Evolutionary conservation across 1,140 invertebrate species (phyloP), one percentile per base, ranked within the genome.

Genomic region (Achroia grisella): DNA sequence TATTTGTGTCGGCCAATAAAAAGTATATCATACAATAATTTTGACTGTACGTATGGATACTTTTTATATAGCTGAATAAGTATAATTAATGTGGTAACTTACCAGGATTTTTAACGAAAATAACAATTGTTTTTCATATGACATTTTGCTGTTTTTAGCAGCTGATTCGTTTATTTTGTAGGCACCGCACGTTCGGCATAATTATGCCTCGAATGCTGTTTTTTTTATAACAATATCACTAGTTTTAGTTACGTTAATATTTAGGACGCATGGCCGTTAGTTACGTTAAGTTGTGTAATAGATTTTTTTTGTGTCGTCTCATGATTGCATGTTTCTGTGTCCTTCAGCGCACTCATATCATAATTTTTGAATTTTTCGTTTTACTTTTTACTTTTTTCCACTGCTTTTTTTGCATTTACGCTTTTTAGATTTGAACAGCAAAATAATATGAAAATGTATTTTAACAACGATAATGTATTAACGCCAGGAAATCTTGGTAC

Each of bases 321-420:
- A 40, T 62, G 55, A 52, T 53, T 54, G 80, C 75, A 81, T 80
- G 80, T 37, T 68, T 73, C 70, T 73, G 36, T 77, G 75, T 79
- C 80, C 79, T 80, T 81, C 75, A 62, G 71, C 69, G 77, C 75
- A 81, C 74, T 71, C 60, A 77, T n/a, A n/a, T 82, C 78, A 78
- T 82, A 78, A 57, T 68, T 54, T 53, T 60, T 71, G 17, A 3
- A 23, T 23, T 23, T n/a, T 62, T 57, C 27, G 35, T 51, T 56
- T 61, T 45, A 56, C 10, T 56, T 67, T 54, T 53, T 56, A 61
- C 64, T 80, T 79, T 39, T 63, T 64, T 71, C 67, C 70, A 17
- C 17, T 17, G 35, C 35, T 37, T 37, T 31, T 31, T 31, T 31
- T 23, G 17, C 17, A 76, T 64, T 57, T 48, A 33, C 46, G 74